Base-by-base conservation (phyloP, 2,113 vertebrate genomes). In the Pterocles burchelli region DNA sequence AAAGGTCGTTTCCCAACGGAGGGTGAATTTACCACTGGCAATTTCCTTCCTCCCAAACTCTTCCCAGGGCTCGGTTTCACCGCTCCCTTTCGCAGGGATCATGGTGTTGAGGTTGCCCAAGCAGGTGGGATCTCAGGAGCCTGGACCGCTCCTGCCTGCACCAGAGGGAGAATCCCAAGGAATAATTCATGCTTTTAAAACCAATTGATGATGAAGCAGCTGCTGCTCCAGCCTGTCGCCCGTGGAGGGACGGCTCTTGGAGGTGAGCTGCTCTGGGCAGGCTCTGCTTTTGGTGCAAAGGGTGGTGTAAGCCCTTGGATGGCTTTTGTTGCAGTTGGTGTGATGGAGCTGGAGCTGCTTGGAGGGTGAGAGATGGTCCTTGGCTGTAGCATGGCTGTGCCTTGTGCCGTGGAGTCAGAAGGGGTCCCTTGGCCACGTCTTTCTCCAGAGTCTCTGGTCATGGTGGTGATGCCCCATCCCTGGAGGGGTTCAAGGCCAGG, bases 51-150 rank as follows among this genome's bases (percentile, higher is more conserved):
- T 84, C 52, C 26, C 48, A 6, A 3, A 18, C 45, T 79, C 36
- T 45, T 55, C 31, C 26, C 1, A 0, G 26, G 6, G 34, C 26
- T 67, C 0, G 0, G 7, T 57, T 43, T 45, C 7, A 2, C 38
- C 3, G 0, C 14, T 33, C 15, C 13, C 2, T 54, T 34, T 38
- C 1, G 3, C 28, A 20, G 36, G 41, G 15, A 29, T 48, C 18
- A 0, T 0, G 8, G 51, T 4, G 45, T 24, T 38, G 1, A 9
- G n/a, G 55, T 34, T 28, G 41, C 21, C 63, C 20, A 3, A 17
- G 55, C 17, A 41, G 63, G 54, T 36, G 52, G 81, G 33, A 13
- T 18, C 38, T 26, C 38, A 31, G 36, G 36, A 79, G 7, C 59
- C n/a, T 29, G 51, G 36, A 51, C 34, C 1, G 0, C 24, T 49